Evolutionary conservation across 2,113 vertebrate species (phyloP), one percentile per base, ranked within the genome.

Genomic region (Oceanodroma tethys): DNA sequence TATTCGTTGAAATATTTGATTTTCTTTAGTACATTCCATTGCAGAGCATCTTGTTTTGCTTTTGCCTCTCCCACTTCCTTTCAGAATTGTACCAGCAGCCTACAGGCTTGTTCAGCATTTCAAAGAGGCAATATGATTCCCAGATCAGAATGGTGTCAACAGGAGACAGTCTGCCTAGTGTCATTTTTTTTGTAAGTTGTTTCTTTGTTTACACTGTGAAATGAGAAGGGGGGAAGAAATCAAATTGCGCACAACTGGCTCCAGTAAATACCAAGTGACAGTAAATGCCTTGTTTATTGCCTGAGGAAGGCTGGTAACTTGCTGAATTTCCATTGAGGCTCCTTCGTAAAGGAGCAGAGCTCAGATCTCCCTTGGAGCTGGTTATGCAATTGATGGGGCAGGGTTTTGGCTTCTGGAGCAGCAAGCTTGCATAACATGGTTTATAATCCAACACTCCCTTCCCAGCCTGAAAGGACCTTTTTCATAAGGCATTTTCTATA

Each of bases 361-460:
- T 93, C 84, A 95, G 94, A 84, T 91, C 79, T 81, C 76, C 93
- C 81, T 86, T 79, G 74, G 84, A 96, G 70, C 94, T 96, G 95
- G 93, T 97, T 98, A 95, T 97, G 90, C 92, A 95, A 97, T 93
- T 82, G 71, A 40, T 83, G 56, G 91, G 93, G 87, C 62, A 95
- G 88, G 90, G 81, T 81, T 96, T 88, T 79, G 83, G 93, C 96
- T 95, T 91, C 93, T 95, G 93, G 86, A 97, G 97, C 94, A 95
- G 95, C 90, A 50, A 78, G 83, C 96, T 98, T 98, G 98, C 97
- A 97, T 98, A 98, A 98, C 96, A 74, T 94, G 72, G 90, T 22
- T 95, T 94, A 79, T 95, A 98, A 98, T 98, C 97, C 96, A 97
- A 78, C 75, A 53, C 86, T 88, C 75, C 66, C 56, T 87, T 75